A percentile compares a stretch with the other conserved stretches of the same genome.
These are phyloP conservation scores for Calosoma granatense DNA, from an alignment of 1,140 invertebrate species.

Conservation along the genomic window DNA sequence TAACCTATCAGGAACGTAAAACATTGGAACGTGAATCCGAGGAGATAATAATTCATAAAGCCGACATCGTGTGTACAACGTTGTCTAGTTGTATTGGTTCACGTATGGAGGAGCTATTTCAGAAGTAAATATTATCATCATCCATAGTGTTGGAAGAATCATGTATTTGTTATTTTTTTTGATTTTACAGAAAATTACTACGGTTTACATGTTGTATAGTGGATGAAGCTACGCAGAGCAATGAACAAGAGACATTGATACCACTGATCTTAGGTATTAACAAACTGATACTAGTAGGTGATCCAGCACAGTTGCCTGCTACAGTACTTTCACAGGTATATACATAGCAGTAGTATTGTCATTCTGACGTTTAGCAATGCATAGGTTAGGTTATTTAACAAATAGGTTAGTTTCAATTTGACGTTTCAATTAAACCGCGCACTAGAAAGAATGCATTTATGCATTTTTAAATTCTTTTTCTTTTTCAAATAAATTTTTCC, in stretches of 20 bases:
- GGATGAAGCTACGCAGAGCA: slow-evolving; percentile 83
- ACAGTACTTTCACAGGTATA: slow-evolving; percentile 64
- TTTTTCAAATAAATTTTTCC: too few species aligned
- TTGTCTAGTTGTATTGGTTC: slow-evolving; percentile 20
- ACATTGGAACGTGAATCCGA: slow-evolving; percentile 14
- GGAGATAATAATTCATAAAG: slow-evolving; percentile 18
- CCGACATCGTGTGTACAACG: slow-evolving; percentile 36
- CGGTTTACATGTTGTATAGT: slow-evolving; percentile 76
- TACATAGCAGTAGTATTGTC: neutral
- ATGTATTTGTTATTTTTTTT: slow-evolving; percentile 13
- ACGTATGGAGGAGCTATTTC: slow-evolving; percentile 9
- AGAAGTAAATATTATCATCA: slow-evolving; percentile 1
- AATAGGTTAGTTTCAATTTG: too few species aligned
- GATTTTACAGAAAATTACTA: slow-evolving; percentile 34
- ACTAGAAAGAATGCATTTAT: too few species aligned
- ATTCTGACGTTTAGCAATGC: neutral
- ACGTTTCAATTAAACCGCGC: too few species aligned
- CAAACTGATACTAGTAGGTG: slow-evolving; percentile 77
- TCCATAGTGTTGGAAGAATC: too few species aligned
- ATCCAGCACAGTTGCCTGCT: slow-evolving; percentile 77
- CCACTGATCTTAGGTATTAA: slow-evolving; percentile 63
- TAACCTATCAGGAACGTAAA: slow-evolving; percentile 2
- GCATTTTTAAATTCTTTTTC: too few species aligned
- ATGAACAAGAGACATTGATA: slow-evolving; percentile 70
- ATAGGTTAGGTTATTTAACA: neutral